Conservation (phyloP, 2,113 vertebrate genomes). For the Salvator merianae region DNA sequence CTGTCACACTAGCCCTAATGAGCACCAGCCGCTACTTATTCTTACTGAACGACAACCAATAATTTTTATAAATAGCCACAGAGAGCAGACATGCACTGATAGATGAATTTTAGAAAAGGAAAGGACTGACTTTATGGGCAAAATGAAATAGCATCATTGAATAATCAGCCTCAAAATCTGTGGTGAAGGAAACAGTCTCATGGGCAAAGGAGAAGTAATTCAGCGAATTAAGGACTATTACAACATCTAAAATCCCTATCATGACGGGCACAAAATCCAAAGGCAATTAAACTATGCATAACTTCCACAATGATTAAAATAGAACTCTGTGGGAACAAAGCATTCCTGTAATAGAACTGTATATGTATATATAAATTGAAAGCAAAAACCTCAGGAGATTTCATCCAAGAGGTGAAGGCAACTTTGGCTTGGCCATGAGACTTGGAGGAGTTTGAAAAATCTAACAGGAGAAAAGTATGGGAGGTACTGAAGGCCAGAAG, state of each 20-base stretch:
- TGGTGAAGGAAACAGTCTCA: not conserved
- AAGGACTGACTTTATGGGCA: not conserved
- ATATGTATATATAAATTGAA: too few species aligned
- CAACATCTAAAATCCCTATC: not conserved
- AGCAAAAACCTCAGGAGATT: too few species aligned
- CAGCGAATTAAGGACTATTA: not conserved
- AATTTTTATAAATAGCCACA: not conserved
- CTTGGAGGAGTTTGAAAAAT: too few species aligned
- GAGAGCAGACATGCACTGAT: not conserved
- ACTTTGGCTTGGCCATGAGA: too few species aligned
- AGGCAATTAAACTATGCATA: not conserved
- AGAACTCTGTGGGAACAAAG: not conserved
- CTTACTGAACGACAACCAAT: not conserved
- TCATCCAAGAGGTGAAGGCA: too few species aligned
- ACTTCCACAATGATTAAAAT: not conserved
- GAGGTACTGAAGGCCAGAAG: too few species aligned
- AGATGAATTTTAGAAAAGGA: not conserved
- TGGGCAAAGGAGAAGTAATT: not conserved
- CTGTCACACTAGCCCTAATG: too few species aligned
- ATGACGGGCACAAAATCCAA: not conserved
- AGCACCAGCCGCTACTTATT: too few species aligned
- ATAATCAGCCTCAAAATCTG: not conserved
- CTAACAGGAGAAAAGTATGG: too few species aligned
- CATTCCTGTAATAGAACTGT: not conserved
- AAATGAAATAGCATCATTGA: not conserved